Conservation (phyloP, 1,140 invertebrate genomes). For the Euura lappo region DNA sequence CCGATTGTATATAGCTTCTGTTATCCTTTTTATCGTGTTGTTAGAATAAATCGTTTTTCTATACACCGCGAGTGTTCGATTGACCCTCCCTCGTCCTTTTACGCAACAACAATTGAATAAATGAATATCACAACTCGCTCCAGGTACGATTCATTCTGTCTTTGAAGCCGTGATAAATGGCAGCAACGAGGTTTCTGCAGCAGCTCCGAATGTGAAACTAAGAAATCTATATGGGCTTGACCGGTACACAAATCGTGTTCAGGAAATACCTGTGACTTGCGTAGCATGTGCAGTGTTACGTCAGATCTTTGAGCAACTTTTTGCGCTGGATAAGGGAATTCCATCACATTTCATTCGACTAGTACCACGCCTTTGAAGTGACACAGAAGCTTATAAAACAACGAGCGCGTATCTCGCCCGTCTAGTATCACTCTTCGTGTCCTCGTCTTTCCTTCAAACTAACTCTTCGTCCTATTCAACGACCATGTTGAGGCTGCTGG, state of each 20-base stretch:
- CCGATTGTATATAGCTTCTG: slow-evolving; percentile 16
- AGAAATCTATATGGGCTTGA: background rate
- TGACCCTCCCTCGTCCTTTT: no score
- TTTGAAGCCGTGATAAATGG: background rate
- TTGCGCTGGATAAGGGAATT: slow-evolving; percentile 57
- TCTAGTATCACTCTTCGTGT: slow-evolving; percentile 40
- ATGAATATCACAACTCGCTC: no score
- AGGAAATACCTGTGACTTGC: background rate
- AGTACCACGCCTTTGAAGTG: slow-evolving; percentile 33
- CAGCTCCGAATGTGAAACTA: background rate
- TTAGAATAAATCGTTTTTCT: slow-evolving; percentile 18
- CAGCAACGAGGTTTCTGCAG: background rate
- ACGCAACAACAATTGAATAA: no score
- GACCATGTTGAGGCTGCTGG: background rate
- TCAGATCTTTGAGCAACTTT: slow-evolving; percentile 42
- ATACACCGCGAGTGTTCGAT: slow-evolving; percentile 21
- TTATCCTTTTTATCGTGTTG: slow-evolving; percentile 6
- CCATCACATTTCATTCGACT: slow-evolving; percentile 41
- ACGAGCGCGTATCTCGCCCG: slow-evolving; percentile 27
- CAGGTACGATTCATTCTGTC: slow-evolving; percentile 17
- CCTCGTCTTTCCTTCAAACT: background rate
- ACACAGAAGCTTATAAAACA: slow-evolving; percentile 59
- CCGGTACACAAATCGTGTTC: background rate
- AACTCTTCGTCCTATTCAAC: background rate
- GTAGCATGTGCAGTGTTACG: slow-evolving; percentile 36